phyloP scores from a whole-genome alignment of 2,113 vertebrate genomes.

The Uropsilus gracilis region DNA sequence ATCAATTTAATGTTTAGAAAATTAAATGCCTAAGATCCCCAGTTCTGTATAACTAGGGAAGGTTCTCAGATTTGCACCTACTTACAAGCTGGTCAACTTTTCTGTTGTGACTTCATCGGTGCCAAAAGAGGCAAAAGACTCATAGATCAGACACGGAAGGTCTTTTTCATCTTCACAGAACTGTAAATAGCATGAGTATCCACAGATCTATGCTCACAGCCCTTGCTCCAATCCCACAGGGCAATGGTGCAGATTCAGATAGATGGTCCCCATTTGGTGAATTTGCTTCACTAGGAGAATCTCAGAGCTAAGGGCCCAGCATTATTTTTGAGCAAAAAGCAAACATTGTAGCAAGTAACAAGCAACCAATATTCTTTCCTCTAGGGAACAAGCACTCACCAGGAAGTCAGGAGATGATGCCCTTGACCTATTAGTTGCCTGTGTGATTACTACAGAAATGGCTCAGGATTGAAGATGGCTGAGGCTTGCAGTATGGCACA shows the following conservation, averaged over 20 bases:
- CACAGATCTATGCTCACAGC: background rate
- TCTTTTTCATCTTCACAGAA: background rate
- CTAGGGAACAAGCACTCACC: background rate
- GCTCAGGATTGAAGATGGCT: background rate
- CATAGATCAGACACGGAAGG: background rate
- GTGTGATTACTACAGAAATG: background rate
- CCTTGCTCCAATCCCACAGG: too few relatives aligned
- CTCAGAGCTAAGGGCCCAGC: background rate
- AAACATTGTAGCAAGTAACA: background rate
- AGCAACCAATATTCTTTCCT: background rate
- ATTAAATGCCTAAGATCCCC: background rate
- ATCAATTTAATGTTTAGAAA: background rate
- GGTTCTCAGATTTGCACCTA: background rate
- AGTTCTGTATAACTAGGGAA: background rate
- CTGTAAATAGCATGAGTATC: background rate
- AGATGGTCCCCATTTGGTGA: background rate
- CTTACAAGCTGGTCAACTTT: background rate
- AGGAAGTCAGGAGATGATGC: background rate
- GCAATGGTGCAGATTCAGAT: background rate
- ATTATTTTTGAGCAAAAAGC: background rate
- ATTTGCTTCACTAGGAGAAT: background rate
- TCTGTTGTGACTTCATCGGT: background rate
- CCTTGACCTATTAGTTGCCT: background rate
- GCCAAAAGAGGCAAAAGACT: background rate
- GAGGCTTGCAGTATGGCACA: background rate